These are phyloP conservation scores for Drosophila falleni DNA, from an alignment of 2,888 invertebrate species.

Conservation along the genomic window DNA sequence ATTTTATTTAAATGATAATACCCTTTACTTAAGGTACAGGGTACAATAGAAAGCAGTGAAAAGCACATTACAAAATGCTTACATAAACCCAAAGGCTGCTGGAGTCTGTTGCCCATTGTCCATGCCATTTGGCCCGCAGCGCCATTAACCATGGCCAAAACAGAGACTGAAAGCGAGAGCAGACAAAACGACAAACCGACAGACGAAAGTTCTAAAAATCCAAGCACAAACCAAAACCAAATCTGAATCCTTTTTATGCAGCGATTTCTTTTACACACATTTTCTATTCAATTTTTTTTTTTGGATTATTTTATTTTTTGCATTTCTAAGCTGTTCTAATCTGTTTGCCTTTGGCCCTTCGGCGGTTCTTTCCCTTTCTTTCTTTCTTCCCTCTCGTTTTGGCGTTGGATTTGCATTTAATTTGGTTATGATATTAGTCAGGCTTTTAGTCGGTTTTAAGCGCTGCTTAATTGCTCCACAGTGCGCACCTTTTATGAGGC, in stretches of 20 bases:
- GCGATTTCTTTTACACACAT: conserved; percentile 52
- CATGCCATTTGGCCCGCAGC: conserved; percentile 67
- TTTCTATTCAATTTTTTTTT: conserved; percentile 27
- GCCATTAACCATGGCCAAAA: conserved; percentile 67
- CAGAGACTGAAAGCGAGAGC: conserved; percentile 21
- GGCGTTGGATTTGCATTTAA: conserved; percentile 46
- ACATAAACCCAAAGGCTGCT: conserved; percentile 39
- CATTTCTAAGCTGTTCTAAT: conserved; percentile 73
- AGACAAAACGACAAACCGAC: conserved; percentile 15
- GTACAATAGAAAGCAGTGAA: conserved; percentile 23
- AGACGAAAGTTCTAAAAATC: conserved; percentile 20
- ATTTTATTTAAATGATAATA: too few species aligned
- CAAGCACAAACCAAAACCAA: conserved; percentile 43
- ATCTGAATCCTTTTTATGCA: conserved; percentile 68
- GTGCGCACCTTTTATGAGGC: conserved; percentile 25
- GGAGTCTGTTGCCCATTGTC: conserved; percentile 41
- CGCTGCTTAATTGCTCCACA: conserved; percentile 52
- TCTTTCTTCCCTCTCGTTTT: too few species aligned
- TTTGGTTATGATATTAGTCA: conserved; percentile 56
- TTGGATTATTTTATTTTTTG: conserved; percentile 10
- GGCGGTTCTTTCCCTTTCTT: conserved; percentile 3
- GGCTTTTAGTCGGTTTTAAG: conserved; percentile 45
- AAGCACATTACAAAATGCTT: conserved; percentile 51
- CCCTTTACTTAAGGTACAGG: not conserved
- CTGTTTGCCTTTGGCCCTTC: conserved; percentile 64